A percentile compares a stretch with the other conserved stretches of the same genome.
Conservation (phyloP, 2,113 vertebrate genomes). For the Sisor rabdophorus region DNA sequence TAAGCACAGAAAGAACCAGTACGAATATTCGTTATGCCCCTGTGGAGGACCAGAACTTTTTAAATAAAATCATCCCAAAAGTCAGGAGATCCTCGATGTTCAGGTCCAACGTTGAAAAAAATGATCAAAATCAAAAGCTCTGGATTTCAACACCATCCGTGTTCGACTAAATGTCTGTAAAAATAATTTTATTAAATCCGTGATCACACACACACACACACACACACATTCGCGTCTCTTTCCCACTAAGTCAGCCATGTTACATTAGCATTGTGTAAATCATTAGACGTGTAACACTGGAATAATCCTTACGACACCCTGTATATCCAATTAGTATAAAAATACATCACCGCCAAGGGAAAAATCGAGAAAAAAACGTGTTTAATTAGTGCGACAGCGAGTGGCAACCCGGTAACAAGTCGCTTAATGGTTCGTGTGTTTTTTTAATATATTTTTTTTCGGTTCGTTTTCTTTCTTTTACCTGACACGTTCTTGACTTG, state of each 20-base stretch:
- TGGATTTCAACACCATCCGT: neutral
- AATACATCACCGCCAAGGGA: neutral
- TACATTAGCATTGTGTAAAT: conserved; percentile 8
- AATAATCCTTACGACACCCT: neutral
- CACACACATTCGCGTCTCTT: neutral
- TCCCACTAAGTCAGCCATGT: neutral
- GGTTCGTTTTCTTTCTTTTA: too few relatives aligned
- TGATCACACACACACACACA: neutral
- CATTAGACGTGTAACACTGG: neutral
- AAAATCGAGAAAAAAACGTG: neutral
- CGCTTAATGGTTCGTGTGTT: too few relatives aligned
- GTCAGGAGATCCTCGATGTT: too few relatives aligned
- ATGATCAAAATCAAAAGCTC: neutral
- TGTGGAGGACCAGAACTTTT: too few relatives aligned
- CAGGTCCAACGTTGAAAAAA: too few relatives aligned
- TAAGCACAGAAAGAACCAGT: too few relatives aligned
- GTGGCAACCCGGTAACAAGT: too few relatives aligned
- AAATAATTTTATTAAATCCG: conserved; percentile 3
- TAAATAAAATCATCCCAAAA: too few relatives aligned
- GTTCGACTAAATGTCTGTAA: neutral
- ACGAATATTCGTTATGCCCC: too few relatives aligned
- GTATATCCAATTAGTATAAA: neutral
- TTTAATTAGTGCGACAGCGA: neutral
- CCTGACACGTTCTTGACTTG: too few relatives aligned
- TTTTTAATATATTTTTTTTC: too few relatives aligned